Evolutionary conservation across 2,888 invertebrate genomes (phyloP).

Genomic region (Caprella mutica): DNA sequence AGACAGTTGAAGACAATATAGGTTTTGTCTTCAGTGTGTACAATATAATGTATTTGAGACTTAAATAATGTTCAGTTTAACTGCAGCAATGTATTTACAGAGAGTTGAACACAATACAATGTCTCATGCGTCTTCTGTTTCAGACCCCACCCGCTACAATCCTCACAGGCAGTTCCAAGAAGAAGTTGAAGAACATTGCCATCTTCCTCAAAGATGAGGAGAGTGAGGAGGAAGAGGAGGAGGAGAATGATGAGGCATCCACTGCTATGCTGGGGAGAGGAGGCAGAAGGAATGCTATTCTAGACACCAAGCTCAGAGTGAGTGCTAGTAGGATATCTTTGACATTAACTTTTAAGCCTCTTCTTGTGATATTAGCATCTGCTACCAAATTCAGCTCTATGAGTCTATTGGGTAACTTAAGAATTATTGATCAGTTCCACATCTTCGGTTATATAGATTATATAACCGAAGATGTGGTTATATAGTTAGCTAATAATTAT

Average conservation of each 20-base stretch:
- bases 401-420: no score
- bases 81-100: neutral
- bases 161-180: slow-evolving; percentile 74
- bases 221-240: slow-evolving; percentile 56
- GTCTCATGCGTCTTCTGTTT: slow-evolving; percentile 20
- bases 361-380: no score
- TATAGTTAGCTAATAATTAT: no score
- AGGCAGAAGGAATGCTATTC: slow-evolving; percentile 81
- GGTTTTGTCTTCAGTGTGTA: no score
- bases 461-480: no score
- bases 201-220: slow-evolving; percentile 69
- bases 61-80: no score
- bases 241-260: slow-evolving; percentile 47
- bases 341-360: no score
- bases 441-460: no score
- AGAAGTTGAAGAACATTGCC: slow-evolving; percentile 87
- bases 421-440: no score
- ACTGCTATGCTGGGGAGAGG: slow-evolving; percentile 57
- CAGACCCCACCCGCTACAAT: slow-evolving; percentile 64
- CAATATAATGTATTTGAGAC: no score
- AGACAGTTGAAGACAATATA: no score
- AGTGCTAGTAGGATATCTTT: neutral
- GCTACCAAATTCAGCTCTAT: no score
- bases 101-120: neutral
- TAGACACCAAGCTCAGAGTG: slow-evolving; percentile 77